Percentiles rank a stretch among this genome's conserved stretches.
These are phyloP conservation scores for Stegana nigrithorax DNA, from an alignment of 2,888 invertebrate genomes.

Conservation along the genomic window DNA sequence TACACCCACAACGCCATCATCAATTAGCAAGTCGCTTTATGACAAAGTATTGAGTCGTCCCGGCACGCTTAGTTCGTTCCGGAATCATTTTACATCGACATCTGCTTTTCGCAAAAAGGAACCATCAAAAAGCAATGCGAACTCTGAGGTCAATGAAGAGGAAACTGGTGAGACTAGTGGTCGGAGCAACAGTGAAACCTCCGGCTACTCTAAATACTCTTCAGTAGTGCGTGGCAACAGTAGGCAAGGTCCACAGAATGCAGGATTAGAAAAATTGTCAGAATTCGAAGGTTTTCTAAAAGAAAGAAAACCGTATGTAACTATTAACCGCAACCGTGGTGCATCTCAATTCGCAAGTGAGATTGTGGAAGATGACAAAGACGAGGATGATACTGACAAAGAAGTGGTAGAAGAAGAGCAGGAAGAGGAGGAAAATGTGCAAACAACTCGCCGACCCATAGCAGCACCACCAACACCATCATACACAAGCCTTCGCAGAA, in stretches of 20 bases:
- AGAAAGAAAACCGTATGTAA: conserved; percentile 76
- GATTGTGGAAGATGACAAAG: conserved; percentile 23
- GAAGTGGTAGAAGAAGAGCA: conserved; percentile 40
- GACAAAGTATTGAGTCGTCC: conserved; percentile 76
- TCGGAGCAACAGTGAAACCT: conserved; percentile 22
- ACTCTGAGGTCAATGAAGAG: conserved; percentile 25
- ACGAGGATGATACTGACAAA: conserved; percentile 35
- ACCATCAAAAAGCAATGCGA: conserved; percentile 4
- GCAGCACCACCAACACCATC: conserved; percentile 70
- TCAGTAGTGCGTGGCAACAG: conserved; percentile 74
- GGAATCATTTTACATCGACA: conserved; percentile 7
- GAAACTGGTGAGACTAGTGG: conserved; percentile 2
- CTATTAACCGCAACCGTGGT: conserved; percentile 74
- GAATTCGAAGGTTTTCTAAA: conserved; percentile 67
- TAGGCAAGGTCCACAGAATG: conserved; percentile 73
- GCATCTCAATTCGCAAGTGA: conserved; percentile 47
- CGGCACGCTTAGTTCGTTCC: conserved; percentile 57
- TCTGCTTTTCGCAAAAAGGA: conserved; percentile 4
- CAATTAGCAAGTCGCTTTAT: conserved; percentile 81
- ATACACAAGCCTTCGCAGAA: conserved; percentile 79
- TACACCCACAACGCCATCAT: conserved; percentile 71
- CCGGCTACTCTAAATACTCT: conserved; percentile 70
- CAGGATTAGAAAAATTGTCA: conserved; percentile 68
- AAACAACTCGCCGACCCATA: conserved; percentile 41
- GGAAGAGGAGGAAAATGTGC: conserved; percentile 27